Evolutionary conservation across 2,888 invertebrate species (phyloP), one percentile per base, ranked within the genome.

Genomic region (Thecocarcelia acutangulata): DNA sequence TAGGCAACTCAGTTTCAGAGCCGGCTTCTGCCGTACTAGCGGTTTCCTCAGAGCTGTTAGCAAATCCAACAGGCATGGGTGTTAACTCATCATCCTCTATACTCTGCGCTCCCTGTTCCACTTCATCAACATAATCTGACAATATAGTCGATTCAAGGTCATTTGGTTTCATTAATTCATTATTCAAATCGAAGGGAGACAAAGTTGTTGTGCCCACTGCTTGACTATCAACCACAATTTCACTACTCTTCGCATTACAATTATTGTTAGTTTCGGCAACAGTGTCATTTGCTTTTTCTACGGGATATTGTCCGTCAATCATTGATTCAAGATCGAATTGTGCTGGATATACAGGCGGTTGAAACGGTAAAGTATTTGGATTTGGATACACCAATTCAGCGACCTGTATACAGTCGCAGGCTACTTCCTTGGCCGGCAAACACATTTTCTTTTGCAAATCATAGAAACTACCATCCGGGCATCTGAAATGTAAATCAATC

Each of bases 401-500:
- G 13, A 85, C 72, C 42, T 80, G 80, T 21, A 85, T 79, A 37
- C 86, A 86, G 44, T 86, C 86, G 56, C 87, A 88, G 0, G 84
- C 56, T 0, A 87, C 88, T 37, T 86, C 79, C 3, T 80, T 75
- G 3, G 76, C 64, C 0, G 89, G 88, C n/a, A 85, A 75, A 48
- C 89, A 90, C 3, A 84, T 33, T 4, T 85, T 85, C 2, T 83
- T 76, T 9, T 80, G 44, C 11, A 80, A 61, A 73, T 89, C 87
- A 58, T 84, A 90, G 68, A 87, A 87, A 3, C 84, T 84, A 15
- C 85, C 85, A 37, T 82, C 85, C 6, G 89, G 87, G 76, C 90
- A 90, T 72, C 88, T 89, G 40, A 13, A 69, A 4, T 48, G 48
- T 24, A 8, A 50, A 48, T 9, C 4, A 12, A 17, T 15, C 33